Percentiles rank a stretch among this genome's conserved stretches.
These are phyloP conservation scores for Microcebus jonahi DNA, from an alignment of 2,113 vertebrate species.

Conservation along the genomic window DNA sequence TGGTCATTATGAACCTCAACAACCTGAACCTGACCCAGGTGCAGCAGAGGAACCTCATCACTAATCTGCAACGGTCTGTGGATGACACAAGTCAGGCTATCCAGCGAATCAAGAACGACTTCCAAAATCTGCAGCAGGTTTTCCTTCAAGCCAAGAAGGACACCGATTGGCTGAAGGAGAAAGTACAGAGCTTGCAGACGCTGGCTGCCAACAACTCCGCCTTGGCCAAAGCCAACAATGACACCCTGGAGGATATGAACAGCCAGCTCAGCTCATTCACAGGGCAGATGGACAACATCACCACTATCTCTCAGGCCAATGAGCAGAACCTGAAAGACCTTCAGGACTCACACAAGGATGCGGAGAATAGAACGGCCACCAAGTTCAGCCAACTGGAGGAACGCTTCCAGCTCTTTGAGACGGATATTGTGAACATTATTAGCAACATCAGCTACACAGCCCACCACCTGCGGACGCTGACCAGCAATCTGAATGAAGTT, in stretches of 20 bases:
- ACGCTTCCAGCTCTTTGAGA: constrained; percentile 91
- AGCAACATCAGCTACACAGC: constrained; percentile 96
- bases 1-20: constrained; percentile 90
- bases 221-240: constrained; percentile 92
- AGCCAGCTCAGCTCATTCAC: constrained; percentile 90
- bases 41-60: constrained; percentile 92
- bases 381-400: constrained; percentile 92
- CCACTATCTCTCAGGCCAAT: constrained; percentile 89
- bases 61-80: constrained; percentile 90
- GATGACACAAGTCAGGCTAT: constrained; percentile 92
- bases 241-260: constrained; percentile 93
- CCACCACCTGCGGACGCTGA: constrained; percentile 93
- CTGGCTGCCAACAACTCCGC: constrained; percentile 91
- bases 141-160: constrained; percentile 92
- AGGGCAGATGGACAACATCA: constrained; percentile 93
- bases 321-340: constrained; percentile 93
- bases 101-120: constrained; percentile 92
- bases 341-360: constrained; percentile 92
- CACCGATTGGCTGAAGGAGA: constrained; percentile 92
- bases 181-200: constrained; percentile 91
- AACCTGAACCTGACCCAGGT: constrained; percentile 94
- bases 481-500: constrained; percentile 91
- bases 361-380: constrained; percentile 89
- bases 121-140: constrained; percentile 92
- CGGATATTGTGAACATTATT: constrained; percentile 91